phyloP scores from a whole-genome alignment of 2,888 invertebrate species.

The Epinotia brunnichana region DNA sequence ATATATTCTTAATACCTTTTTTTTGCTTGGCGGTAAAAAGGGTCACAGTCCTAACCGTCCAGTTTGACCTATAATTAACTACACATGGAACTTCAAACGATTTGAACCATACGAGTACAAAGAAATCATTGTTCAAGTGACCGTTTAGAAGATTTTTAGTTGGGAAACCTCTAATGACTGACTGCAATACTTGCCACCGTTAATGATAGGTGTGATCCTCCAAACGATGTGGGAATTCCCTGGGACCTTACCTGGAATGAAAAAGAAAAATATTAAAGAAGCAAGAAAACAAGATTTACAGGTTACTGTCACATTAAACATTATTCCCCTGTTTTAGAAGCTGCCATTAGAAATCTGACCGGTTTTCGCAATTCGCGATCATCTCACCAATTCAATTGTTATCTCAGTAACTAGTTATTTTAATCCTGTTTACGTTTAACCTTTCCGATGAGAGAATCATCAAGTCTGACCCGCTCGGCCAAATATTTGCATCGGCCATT shows the following conservation, averaged over 20 bases:
- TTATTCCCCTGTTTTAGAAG: conserved; percentile 20
- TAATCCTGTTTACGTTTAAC: conserved; percentile 63
- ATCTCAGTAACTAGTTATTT: conserved; percentile 59
- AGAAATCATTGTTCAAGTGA: conserved; percentile 36
- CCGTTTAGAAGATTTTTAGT: conserved; percentile 28
- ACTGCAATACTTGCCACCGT: conserved; percentile 32
- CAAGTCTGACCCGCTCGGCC: conserved; percentile 66
- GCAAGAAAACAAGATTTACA: conserved; percentile 17
- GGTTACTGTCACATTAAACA: conserved; percentile 16
- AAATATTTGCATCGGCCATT: conserved; percentile 67
- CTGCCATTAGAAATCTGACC: conserved; percentile 49
- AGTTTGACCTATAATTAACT: conserved; percentile 76
- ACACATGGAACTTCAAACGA: conserved; percentile 67
- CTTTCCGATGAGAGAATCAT: conserved; percentile 76
- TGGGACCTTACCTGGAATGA: conserved; percentile 65
- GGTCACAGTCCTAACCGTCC: conserved; percentile 59
- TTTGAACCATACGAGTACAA: conserved; percentile 56
- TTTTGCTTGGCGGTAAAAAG: conserved; percentile 49
- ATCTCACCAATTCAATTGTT: conserved; percentile 61
- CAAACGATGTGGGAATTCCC: conserved; percentile 9
- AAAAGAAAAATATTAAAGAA: conserved; percentile 43
- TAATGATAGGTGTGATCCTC: conserved; percentile 23
- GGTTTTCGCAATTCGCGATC: conserved; percentile 55
- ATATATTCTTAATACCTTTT: neutral
- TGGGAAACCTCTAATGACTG: conserved; percentile 36